Base-by-base conservation (phyloP, 2,113 vertebrate species). In the Mus pahari region DNA sequence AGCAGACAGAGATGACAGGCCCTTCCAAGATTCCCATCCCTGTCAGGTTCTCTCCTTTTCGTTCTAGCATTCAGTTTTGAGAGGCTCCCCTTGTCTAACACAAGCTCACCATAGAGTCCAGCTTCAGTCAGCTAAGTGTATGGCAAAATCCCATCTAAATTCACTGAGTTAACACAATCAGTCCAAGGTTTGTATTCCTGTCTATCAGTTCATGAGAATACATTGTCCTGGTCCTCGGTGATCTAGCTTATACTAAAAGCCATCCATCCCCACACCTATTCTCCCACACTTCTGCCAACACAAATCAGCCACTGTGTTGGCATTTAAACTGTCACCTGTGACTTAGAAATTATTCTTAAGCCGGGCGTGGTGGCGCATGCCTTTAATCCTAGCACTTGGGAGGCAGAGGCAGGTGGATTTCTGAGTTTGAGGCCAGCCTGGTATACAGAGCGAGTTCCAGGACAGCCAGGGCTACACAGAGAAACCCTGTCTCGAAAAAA, bases 131-230 rank as follows among this genome's bases (percentile, higher is more conserved):
- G 75, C 36, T 90, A 62, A 83, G 70, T 87, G 90, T 45, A 77
- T n/a, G 28, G 42, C 68, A 94, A 89, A 92, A 33, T 66, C 26
- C 36, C 71, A 20, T 36, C 55, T 48, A 26, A 55, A 10, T 36
- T 86, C 12, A 31, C 92, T 33, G 55, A 60, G 26, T 55, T 84
- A 92, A 86, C 33, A 75, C 10, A 68, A 55, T 60, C 50, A 92
- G 81, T 39, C 13, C 36, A 92, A 78, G 79, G 74, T 90, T 84
- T 68, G 62, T 33, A 11, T 36, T 36, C 45, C 42, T 48, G 20
- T 53, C 42, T 94, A 26, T 75, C 70, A 70, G 73, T 31, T 90
- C 86, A 64, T 77, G 50, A 86, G 84, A 87, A 79, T 53, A 90
- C 39, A 12, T 20, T 82, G 42, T 24, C 50, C 42, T 94, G 58